Percentiles rank a stretch among this genome's conserved stretches.
phyloP scores from a whole-genome alignment of 2,888 invertebrate genomes.

The Spilarctia lutea region DNA sequence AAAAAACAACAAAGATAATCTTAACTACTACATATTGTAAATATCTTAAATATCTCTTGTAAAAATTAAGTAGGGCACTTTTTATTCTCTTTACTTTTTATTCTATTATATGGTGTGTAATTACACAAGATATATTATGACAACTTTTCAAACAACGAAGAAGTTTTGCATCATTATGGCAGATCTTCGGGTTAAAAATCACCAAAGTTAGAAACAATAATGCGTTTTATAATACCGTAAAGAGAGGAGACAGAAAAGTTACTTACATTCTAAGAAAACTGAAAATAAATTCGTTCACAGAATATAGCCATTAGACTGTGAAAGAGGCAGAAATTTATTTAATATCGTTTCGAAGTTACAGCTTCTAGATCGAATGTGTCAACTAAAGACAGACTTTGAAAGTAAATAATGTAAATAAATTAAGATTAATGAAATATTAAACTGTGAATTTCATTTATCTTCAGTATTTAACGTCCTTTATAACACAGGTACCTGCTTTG shows the following conservation, averaged over 20 bases:
- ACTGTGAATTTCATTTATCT: not conserved
- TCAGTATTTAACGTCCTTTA: not conserved
- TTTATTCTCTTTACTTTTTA: not conserved
- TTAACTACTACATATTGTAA: not conserved
- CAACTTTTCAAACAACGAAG: constrained; percentile 10
- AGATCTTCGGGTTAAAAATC: constrained; percentile 27
- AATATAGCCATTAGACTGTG: constrained; percentile 30
- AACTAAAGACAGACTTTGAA: constrained; percentile 37
- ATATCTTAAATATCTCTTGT: not conserved
- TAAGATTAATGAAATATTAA: not conserved
- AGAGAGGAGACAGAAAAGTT: constrained; percentile 39
- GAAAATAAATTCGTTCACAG: constrained; percentile 47
- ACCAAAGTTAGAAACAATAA: constrained; percentile 37
- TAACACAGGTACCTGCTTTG: not conserved
- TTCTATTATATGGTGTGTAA: not conserved
- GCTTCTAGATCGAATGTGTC: constrained; percentile 45
- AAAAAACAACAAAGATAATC: not conserved
- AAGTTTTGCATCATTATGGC: constrained; percentile 12
- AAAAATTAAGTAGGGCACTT: not conserved
- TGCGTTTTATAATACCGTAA: constrained; percentile 35
- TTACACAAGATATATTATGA: constrained; percentile 11
- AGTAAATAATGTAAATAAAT: constrained; percentile 3
- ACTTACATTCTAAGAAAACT: constrained; percentile 43
- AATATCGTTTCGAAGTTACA: constrained; percentile 48
- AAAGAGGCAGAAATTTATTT: constrained; percentile 45